Percentiles rank a stretch among this genome's conserved stretches.
These are phyloP conservation scores for Tursiops truncatus DNA, from an alignment of 2,113 vertebrate genomes.

Conservation along the genomic window DNA sequence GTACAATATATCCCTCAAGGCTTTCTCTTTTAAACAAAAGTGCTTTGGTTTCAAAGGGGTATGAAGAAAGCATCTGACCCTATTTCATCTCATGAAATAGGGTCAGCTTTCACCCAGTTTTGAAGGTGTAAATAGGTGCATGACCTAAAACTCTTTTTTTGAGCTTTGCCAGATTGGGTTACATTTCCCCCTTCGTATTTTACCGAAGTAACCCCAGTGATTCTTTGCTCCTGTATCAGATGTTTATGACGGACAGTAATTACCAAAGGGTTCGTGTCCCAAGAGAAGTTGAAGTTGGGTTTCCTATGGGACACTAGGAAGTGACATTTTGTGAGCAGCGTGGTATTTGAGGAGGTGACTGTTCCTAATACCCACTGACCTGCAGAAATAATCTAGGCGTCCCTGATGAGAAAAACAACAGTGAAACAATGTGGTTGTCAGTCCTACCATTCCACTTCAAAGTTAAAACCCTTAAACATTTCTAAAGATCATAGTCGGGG, in stretches of 20 bases:
- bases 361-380: neutral
- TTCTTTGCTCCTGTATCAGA: neutral
- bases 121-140: neutral
- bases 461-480: neutral
- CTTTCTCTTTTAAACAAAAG: too few relatives aligned
- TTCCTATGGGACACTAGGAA: neutral
- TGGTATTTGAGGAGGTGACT: neutral
- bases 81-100: neutral
- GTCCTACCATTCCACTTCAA: neutral
- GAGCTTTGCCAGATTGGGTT: neutral
- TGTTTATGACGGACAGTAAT: neutral
- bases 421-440: neutral
- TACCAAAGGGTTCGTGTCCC: neutral
- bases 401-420: neutral
- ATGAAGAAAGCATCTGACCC: neutral
- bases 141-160: neutral
- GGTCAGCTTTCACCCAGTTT: neutral
- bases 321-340: neutral
- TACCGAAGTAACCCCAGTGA: neutral
- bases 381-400: neutral
- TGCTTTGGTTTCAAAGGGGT: neutral
- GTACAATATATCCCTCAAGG: too few relatives aligned
- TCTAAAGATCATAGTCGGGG: neutral
- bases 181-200: accelerated
- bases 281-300: neutral